These are phyloP conservation scores for Venturia canescens DNA, from an alignment of 1,140 invertebrate species.

Conservation along the genomic window DNA sequence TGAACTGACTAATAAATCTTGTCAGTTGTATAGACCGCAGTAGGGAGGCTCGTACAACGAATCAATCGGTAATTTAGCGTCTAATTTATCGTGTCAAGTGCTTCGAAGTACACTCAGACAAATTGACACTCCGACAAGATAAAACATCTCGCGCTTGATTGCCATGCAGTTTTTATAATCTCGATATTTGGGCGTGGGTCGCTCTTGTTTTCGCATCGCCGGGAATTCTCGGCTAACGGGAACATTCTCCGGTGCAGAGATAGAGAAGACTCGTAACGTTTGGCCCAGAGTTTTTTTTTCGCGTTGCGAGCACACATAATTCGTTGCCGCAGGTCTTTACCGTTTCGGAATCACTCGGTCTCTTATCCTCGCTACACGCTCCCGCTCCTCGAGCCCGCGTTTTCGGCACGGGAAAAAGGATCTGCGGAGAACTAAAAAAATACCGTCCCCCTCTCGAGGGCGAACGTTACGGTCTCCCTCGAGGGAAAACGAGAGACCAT, in stretches of 20 bases:
- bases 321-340: conserved; percentile 7
- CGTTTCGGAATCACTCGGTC: not conserved
- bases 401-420: conserved; percentile 1
- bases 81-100: not conserved
- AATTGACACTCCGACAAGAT: not conserved
- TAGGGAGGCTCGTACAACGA: not conserved
- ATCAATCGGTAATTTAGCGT: conserved; percentile 5
- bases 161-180: not conserved
- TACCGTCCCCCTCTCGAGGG: conserved; percentile 49
- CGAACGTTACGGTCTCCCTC: conserved; percentile 8
- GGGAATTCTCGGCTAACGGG: not conserved
- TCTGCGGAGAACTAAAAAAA: conserved; percentile 5
- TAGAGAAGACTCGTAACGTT: not conserved
- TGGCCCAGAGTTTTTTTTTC: not conserved
- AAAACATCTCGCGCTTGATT: not conserved
- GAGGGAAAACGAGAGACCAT: conserved; percentile 52
- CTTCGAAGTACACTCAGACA: not conserved
- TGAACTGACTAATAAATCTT: not conserved
- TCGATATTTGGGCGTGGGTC: not conserved
- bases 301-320: no score
- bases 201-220: not conserved
- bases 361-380: not conserved
- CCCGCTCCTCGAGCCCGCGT: not conserved
- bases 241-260: not conserved
- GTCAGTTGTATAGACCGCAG: not conserved